phyloP scores from a whole-genome alignment of 53 echinoderm and acorn worm species.

The Apostichopus leukothele region DNA sequence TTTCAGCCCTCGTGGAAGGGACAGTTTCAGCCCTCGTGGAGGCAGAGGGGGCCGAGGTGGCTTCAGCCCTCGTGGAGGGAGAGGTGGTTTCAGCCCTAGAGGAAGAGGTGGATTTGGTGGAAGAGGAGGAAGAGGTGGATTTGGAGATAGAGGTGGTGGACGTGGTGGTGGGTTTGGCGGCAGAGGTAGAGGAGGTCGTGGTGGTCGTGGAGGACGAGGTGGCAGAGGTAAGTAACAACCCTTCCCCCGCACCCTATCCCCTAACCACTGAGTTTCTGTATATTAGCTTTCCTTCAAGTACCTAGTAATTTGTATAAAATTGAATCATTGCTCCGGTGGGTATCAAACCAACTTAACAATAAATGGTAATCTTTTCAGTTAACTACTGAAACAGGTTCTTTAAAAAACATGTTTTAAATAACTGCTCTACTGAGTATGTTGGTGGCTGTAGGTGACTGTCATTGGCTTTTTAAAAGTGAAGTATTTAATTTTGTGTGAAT shows the following conservation, averaged over 20 bases:
- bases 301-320: too few relatives aligned
- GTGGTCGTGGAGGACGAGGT: constrained; percentile 43
- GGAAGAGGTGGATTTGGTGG: constrained; percentile 57
- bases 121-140: constrained; percentile 59
- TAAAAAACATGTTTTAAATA: too few relatives aligned
- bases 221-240: not conserved
- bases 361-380: too few relatives aligned
- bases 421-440: too few relatives aligned
- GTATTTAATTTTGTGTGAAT: too few relatives aligned
- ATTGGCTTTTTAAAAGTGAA: too few relatives aligned
- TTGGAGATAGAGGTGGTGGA: constrained; percentile 50
- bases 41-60: constrained; percentile 29
- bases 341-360: too few relatives aligned
- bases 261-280: too few relatives aligned
- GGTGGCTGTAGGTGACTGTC: too few relatives aligned
- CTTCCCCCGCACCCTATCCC: not conserved
- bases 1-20: constrained; percentile 43
- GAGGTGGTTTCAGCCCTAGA: constrained; percentile 50
- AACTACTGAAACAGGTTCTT: too few relatives aligned
- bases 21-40: constrained; percentile 27
- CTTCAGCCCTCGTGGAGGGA: constrained; percentile 33
- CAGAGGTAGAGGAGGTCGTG: constrained; percentile 35
- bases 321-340: too few relatives aligned
- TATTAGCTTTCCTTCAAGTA: too few relatives aligned
- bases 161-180: constrained; percentile 28